Evolutionary conservation across 2,888 invertebrate species (phyloP).

Genomic region (Sarcophaga carnaria): DNA sequence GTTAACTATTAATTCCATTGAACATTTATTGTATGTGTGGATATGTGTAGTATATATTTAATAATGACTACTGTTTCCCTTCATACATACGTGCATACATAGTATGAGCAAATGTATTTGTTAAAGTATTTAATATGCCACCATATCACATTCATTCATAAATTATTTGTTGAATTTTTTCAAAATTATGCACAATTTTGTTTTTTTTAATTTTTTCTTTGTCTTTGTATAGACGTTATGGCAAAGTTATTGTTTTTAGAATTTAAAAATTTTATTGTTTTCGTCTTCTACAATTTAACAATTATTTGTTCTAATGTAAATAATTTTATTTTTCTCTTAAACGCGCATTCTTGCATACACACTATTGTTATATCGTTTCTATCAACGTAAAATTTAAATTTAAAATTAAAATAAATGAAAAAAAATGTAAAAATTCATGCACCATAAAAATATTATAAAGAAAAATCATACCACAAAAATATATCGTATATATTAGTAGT

Average conservation of each 20-base stretch:
- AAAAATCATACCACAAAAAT: conserved; percentile 37
- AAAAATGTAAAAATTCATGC: conserved; percentile 50
- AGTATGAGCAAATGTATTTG: neutral
- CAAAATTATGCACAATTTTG: no score
- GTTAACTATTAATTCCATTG: no score
- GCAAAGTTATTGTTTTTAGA: no score
- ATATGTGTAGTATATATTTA: no score
- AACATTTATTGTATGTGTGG: no score
- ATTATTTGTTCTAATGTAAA: conserved; percentile 49
- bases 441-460: conserved; percentile 39
- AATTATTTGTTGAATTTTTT: neutral
- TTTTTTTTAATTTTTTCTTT: no score
- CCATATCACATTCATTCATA: neutral
- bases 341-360: conserved; percentile 22
- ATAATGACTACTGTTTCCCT: neutral
- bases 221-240: no score
- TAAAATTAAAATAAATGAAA: conserved; percentile 26
- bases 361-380: neutral
- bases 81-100: neutral
- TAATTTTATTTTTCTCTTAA: conserved; percentile 36
- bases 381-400: neutral
- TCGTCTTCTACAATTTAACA: neutral
- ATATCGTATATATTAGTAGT: conserved; percentile 58
- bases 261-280: no score
- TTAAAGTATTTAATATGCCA: neutral